A percentile compares a stretch with the other conserved stretches of the same genome.
These are phyloP conservation scores for Torymus texanus DNA, from an alignment of 2,888 invertebrate species.

Conservation along the genomic window DNA sequence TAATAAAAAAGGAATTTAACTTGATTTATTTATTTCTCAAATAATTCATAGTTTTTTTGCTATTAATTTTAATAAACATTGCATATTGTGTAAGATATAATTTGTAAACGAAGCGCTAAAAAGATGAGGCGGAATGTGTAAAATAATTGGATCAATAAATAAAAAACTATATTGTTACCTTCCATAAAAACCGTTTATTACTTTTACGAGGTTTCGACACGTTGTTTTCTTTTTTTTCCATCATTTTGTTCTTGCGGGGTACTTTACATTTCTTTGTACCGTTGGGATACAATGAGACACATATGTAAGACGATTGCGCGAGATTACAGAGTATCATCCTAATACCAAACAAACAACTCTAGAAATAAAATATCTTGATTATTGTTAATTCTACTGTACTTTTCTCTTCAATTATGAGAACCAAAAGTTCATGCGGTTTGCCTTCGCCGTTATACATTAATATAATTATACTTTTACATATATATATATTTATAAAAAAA, in stretches of 20 bases:
- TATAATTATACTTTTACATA: constrained; percentile 37
- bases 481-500: constrained; percentile 32
- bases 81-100: neutral
- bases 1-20: no score
- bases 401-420: constrained; percentile 24
- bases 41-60: no score
- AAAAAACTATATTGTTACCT: constrained; percentile 36
- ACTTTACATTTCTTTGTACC: constrained; percentile 20
- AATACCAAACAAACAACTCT: constrained; percentile 39
- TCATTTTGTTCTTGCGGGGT: constrained; percentile 5
- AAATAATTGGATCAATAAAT: constrained; percentile 3
- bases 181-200: constrained; percentile 60
- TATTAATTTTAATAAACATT: no score
- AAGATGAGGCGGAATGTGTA: neutral
- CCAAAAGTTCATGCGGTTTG: constrained; percentile 28
- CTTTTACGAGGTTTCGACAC: constrained; percentile 47
- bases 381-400: constrained; percentile 46
- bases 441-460: constrained; percentile 27
- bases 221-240: constrained; percentile 32
- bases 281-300: constrained; percentile 31
- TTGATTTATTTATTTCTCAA: no score
- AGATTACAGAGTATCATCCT: constrained; percentile 48
- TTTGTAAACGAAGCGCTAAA: neutral
- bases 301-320: constrained; percentile 31
- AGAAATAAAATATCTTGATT: constrained; percentile 50